Percentiles rank a stretch among this genome's conserved stretches.
These are phyloP conservation scores for Capromys pilorides DNA, from an alignment of 2,797 vertebrate genomes.

Conservation along the genomic window DNA sequence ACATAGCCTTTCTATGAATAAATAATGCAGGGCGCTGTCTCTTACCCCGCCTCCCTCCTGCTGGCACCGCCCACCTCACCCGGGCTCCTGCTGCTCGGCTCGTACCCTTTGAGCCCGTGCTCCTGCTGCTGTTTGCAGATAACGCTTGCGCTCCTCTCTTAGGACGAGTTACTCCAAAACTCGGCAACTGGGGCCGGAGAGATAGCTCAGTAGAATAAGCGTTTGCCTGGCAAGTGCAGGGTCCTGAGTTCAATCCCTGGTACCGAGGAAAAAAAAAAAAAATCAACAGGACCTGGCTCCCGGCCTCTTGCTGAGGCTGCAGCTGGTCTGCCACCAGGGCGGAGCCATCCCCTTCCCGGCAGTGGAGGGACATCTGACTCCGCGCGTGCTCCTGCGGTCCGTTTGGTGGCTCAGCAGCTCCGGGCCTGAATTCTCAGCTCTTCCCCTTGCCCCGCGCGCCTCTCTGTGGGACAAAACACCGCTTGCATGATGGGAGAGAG, in stretches of 20 bases:
- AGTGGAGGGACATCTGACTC: background rate
- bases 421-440: no score
- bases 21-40: no score
- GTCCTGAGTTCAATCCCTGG: no score
- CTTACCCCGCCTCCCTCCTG: no score
- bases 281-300: no score
- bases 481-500: background rate
- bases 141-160: background rate
- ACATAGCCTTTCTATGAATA: no score
- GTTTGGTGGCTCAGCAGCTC: background rate
- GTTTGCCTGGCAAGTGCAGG: no score
- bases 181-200: background rate
- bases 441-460: rapidly evolving
- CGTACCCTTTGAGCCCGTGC: background rate
- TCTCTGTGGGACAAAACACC: background rate
- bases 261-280: no score
- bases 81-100: no score
- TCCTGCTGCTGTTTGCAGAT: background rate
- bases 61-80: no score
- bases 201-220: no score
- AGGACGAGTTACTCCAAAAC: background rate
- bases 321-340: background rate
- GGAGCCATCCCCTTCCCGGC: background rate
- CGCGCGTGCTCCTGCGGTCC: no score
- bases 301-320: background rate